These are phyloP conservation scores for Xestia xanthographa DNA, from an alignment of 2,888 invertebrate species.

Conservation along the genomic window DNA sequence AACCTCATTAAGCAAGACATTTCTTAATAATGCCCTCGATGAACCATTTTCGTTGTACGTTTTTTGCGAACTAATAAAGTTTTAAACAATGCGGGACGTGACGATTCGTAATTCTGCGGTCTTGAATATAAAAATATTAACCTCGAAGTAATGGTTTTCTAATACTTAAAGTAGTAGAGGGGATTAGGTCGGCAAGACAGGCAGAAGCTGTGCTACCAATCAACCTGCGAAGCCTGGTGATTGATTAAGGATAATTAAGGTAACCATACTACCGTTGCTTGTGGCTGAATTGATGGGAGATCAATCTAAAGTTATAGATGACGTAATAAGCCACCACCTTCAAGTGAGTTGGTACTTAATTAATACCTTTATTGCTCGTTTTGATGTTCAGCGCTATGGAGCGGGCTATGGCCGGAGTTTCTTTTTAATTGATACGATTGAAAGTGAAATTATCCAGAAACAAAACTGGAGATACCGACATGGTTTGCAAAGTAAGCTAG, in stretches of 20 bases:
- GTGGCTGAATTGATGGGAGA: constrained; percentile 40
- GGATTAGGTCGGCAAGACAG: background rate
- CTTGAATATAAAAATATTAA: constrained; percentile 36
- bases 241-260: constrained; percentile 47
- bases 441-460: background rate
- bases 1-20: constrained; percentile 60
- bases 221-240: constrained; percentile 25
- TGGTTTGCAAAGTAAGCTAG: background rate
- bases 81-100: constrained; percentile 44
- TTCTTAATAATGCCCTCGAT: constrained; percentile 56
- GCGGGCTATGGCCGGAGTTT: background rate
- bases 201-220: background rate
- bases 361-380: background rate
- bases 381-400: background rate
- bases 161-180: constrained; percentile 9
- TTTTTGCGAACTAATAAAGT: constrained; percentile 53
- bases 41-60: constrained; percentile 50
- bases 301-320: constrained; percentile 32
- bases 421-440: background rate
- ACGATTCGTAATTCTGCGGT: constrained; percentile 23
- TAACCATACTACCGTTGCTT: background rate
- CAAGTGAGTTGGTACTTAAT: constrained; percentile 4
- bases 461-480: background rate
- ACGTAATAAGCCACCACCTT: constrained; percentile 13
- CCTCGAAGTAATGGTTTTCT: constrained; percentile 9